These are phyloP conservation scores for Parascotia fuliginaria DNA, from an alignment of 2,888 invertebrate genomes.

Conservation along the genomic window DNA sequence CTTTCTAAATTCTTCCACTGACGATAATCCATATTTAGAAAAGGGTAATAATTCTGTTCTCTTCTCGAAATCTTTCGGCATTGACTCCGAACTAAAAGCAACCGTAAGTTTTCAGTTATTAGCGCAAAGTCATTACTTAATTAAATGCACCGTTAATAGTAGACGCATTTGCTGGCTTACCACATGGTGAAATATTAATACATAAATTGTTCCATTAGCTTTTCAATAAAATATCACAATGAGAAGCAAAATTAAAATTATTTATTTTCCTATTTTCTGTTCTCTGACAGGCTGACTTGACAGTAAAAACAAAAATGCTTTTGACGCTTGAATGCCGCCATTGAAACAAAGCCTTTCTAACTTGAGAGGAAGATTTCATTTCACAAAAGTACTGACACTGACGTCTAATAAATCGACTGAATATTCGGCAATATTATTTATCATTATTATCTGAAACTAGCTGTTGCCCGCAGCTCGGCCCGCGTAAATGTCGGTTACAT, in stretches of 20 bases:
- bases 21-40: constrained; percentile 73
- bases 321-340: constrained; percentile 3
- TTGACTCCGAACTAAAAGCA: constrained; percentile 63
- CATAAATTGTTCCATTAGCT: constrained; percentile 6
- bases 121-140: too few species aligned
- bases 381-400: too few species aligned
- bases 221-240: not conserved
- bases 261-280: constrained; percentile 26
- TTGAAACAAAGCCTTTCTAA: not conserved
- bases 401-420: too few species aligned
- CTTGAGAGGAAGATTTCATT: too few species aligned
- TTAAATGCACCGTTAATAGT: too few species aligned
- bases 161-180: constrained; percentile 12
- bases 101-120: not conserved
- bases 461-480: too few species aligned
- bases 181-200: constrained; percentile 30
- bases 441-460: too few species aligned
- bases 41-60: constrained; percentile 72
- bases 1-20: constrained; percentile 72
- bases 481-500: too few species aligned
- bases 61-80: constrained; percentile 74
- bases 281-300: too few species aligned
- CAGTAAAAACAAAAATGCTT: constrained; percentile 2
- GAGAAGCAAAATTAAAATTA: constrained; percentile 24
- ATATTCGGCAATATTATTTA: too few species aligned